Evolutionary conservation across 2,888 invertebrate species (phyloP).

Genomic region (Caenorhabditis becei): DNA sequence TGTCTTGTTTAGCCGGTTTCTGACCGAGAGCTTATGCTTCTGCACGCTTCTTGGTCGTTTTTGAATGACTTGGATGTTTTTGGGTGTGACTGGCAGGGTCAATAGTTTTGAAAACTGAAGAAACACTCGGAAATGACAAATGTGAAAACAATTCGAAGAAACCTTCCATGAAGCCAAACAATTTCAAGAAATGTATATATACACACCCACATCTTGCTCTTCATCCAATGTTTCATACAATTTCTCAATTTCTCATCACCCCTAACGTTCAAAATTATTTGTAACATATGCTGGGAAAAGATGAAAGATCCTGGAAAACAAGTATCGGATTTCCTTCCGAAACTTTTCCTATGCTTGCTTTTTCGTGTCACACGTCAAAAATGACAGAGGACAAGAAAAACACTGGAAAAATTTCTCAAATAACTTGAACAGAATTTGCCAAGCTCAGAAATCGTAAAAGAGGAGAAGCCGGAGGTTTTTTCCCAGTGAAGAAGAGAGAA

Average conservation of each 20-base stretch:
- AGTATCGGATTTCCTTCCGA: constrained; percentile 44
- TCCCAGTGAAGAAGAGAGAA: background rate
- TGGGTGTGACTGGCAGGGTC: no score
- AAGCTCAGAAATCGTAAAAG: no score
- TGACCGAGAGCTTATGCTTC: background rate
- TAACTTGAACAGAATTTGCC: background rate
- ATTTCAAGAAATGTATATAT: no score
- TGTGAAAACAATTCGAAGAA: background rate
- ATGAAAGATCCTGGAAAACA: constrained; percentile 32
- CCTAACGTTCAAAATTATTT: constrained; percentile 29
- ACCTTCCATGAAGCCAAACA: no score
- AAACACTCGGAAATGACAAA: no score
- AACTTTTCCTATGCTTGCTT: constrained; percentile 18
- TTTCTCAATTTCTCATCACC: background rate
- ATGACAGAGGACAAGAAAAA: constrained; percentile 1
- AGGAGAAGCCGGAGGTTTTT: background rate
- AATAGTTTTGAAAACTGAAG: background rate
- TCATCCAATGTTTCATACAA: no score
- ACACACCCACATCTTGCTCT: no score
- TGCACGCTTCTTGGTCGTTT: background rate
- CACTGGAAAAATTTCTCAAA: background rate
- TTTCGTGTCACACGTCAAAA: constrained; percentile 5
- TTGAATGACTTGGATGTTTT: no score
- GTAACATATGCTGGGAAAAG: constrained; percentile 23
- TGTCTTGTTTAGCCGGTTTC: background rate